These are phyloP conservation scores for Sminthurides aquaticus DNA, from an alignment of 2,888 invertebrate genomes.

Conservation along the genomic window DNA sequence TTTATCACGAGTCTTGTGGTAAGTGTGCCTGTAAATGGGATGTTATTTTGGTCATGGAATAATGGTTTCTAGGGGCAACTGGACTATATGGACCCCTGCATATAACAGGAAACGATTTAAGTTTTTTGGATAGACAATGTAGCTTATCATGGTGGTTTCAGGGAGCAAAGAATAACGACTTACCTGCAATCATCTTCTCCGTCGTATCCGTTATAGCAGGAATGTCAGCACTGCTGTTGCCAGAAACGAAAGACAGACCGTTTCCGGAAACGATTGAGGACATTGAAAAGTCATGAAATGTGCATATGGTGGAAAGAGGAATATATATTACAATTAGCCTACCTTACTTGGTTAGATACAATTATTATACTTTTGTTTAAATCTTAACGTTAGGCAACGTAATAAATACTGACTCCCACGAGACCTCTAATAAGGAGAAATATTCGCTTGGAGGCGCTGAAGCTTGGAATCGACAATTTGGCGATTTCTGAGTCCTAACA, in stretches of 20 bases:
- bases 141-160: no score
- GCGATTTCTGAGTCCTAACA: no score
- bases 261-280: slow-evolving; percentile 19
- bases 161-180: slow-evolving; percentile 7
- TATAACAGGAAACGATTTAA: background rate
- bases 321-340: no score
- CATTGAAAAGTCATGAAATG: no score
- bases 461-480: no score
- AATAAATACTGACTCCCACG: no score
- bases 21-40: background rate
- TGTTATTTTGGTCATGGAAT: background rate
- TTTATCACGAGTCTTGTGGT: slow-evolving; percentile 8
- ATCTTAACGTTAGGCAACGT: no score
- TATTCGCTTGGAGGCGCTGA: no score
- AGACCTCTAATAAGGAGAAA: no score
- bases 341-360: no score
- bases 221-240: slow-evolving; percentile 5
- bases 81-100: background rate
- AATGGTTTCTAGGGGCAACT: background rate
- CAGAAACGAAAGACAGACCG: slow-evolving; percentile 11
- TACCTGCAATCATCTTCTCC: slow-evolving; percentile 7
- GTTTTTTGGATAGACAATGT: background rate
- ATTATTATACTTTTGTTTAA: no score
- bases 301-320: no score
- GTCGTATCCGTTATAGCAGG: slow-evolving; percentile 6